Evolutionary conservation across 2,113 vertebrate genomes (phyloP).

Genomic region (Tyto alba): DNA sequence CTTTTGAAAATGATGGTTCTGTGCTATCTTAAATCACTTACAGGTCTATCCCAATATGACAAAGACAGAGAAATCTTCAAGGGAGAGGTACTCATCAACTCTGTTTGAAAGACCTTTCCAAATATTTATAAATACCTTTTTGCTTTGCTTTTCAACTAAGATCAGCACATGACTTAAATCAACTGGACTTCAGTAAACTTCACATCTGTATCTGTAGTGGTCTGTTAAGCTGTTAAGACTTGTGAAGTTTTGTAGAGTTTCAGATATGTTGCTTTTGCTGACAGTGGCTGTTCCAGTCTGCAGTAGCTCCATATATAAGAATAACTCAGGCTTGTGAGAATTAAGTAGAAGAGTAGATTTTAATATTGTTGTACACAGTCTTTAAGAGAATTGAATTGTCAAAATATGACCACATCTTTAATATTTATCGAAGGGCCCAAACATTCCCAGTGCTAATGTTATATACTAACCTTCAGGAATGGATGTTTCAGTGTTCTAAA

Average conservation of each 20-base stretch:
- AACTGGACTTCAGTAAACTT: conserved; percentile 36
- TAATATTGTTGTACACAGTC: background rate
- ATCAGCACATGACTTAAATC: conserved; percentile 13
- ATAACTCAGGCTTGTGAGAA: background rate
- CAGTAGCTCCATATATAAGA: background rate
- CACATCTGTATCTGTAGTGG: background rate
- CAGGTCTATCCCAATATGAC: background rate
- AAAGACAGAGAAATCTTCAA: conserved; percentile 22
- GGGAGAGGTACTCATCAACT: background rate
- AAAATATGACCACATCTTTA: background rate
- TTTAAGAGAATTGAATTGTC: background rate
- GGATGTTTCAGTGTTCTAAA: background rate
- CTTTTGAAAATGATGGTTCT: conserved; percentile 9
- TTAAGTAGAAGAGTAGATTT: background rate
- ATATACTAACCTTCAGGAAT: background rate
- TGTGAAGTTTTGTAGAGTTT: conserved; percentile 9
- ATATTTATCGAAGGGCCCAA: background rate
- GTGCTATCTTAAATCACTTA: conserved; percentile 5
- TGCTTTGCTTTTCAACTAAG: conserved; percentile 18
- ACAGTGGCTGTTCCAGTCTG: background rate
- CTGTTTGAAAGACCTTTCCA: conserved; percentile 11
- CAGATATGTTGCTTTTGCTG: background rate
- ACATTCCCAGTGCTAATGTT: background rate
- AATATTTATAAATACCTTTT: conserved; percentile 30
- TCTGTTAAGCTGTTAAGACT: conserved; percentile 8